Evolutionary conservation across 2,888 invertebrate species (phyloP).

Genomic region (Coenonympha arcania): DNA sequence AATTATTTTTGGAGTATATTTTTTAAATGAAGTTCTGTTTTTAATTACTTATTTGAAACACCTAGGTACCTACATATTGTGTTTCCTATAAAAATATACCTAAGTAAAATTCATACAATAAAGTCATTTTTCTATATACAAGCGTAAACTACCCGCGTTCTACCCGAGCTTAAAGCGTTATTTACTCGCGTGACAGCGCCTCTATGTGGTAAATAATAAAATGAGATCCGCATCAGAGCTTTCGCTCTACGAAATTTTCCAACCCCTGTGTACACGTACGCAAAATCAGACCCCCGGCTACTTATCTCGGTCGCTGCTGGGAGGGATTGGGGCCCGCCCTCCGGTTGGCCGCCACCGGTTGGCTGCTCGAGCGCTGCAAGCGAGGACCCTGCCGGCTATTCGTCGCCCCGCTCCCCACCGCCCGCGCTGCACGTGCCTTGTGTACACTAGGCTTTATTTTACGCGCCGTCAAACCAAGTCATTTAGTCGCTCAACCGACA

Average conservation of each 20-base stretch:
- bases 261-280: slow-evolving; percentile 47
- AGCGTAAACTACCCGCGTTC: neutral
- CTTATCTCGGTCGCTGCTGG: slow-evolving; percentile 42
- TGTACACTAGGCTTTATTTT: slow-evolving; percentile 60
- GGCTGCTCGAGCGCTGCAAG: slow-evolving; percentile 39
- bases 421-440: slow-evolving; percentile 46
- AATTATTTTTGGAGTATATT: too few species aligned
- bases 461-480: slow-evolving; percentile 58
- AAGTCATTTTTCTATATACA: neutral
- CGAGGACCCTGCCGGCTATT: slow-evolving; percentile 49
- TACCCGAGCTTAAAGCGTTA: neutral
- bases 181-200: neutral
- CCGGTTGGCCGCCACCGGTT: slow-evolving; percentile 41
- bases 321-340: slow-evolving; percentile 49
- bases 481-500: slow-evolving; percentile 68
- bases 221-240: slow-evolving; percentile 30
- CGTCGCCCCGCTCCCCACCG: slow-evolving; percentile 53
- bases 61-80: neutral
- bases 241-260: slow-evolving; percentile 27
- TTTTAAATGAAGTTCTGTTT: too few species aligned
- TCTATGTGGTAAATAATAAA: neutral
- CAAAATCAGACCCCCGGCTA: slow-evolving; percentile 41
- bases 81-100: too few species aligned
- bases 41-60: neutral
- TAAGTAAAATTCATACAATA: too few species aligned